phyloP scores from a whole-genome alignment of 2,797 vertebrate species.

The Otus scops region DNA sequence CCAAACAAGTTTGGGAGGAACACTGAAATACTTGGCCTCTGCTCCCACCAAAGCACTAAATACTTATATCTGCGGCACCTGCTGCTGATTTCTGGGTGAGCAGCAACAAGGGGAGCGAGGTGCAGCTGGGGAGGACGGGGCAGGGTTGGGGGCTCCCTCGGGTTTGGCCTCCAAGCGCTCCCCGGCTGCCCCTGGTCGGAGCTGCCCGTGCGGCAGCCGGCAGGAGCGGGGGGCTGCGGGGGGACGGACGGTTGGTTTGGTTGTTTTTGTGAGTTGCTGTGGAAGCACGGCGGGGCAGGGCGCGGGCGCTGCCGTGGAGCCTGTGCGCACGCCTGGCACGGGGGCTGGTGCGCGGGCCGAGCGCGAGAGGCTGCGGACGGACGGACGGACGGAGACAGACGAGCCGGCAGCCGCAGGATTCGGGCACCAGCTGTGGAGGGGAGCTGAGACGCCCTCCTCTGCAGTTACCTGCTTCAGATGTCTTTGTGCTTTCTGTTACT shows the following conservation, averaged over 20 bases:
- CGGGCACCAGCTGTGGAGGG: not conserved
- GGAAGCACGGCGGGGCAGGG: not conserved
- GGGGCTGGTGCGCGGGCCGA: rapidly evolving
- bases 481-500: not conserved
- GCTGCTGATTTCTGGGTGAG: not conserved
- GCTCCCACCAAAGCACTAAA: not conserved
- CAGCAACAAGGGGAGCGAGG: not conserved
- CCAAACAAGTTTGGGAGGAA: not conserved
- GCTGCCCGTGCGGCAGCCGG: no score
- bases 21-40: not conserved
- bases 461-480: not conserved
- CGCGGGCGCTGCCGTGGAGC: rapidly evolving
- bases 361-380: not conserved
- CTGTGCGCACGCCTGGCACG: rapidly evolving
- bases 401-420: not conserved
- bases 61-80: rapidly evolving
- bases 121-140: not conserved
- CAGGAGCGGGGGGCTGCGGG: not conserved
- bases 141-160: not conserved
- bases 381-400: not conserved
- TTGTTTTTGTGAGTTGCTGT: rapidly evolving
- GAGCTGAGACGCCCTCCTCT: not conserved
- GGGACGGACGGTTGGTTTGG: not conserved
- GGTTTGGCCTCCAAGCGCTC: rapidly evolving
- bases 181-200: rapidly evolving